Evolutionary conservation across 2,797 vertebrate species (phyloP).

Genomic region (Podargus strigoides): DNA sequence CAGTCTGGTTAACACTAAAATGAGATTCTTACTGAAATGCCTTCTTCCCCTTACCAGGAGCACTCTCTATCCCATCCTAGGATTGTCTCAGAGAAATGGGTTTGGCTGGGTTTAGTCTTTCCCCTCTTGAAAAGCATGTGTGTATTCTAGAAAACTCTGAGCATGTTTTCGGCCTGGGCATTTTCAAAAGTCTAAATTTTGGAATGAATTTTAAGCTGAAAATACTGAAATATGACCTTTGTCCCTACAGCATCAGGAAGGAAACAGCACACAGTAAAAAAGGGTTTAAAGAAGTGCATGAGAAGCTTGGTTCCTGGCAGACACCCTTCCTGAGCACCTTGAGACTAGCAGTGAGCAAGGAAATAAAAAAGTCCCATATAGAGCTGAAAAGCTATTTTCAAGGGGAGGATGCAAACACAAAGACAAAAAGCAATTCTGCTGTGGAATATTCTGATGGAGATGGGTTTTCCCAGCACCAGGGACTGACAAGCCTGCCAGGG

Average conservation of each 20-base stretch:
- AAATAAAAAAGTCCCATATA: not conserved
- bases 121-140: not conserved
- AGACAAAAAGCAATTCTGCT: not conserved
- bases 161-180: accelerated
- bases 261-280: not conserved
- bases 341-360: not conserved
- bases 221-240: not conserved
- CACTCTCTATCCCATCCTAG: not conserved
- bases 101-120: not conserved
- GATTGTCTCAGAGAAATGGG: not conserved
- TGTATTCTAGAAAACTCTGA: not conserved
- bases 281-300: not conserved
- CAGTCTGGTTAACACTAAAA: not conserved
- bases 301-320: not conserved
- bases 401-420: not conserved
- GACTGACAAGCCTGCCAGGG: not conserved
- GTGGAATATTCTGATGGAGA: not conserved
- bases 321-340: not conserved
- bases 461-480: not conserved
- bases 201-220: not conserved
- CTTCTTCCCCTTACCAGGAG: not conserved
- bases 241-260: not conserved
- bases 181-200: not conserved
- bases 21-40: not conserved
- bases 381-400: not conserved